A percentile compares a stretch with the other conserved stretches of the same genome.
Evolutionary conservation across 2,797 vertebrate species (phyloP).

Genomic region (Pterois miles): DNA sequence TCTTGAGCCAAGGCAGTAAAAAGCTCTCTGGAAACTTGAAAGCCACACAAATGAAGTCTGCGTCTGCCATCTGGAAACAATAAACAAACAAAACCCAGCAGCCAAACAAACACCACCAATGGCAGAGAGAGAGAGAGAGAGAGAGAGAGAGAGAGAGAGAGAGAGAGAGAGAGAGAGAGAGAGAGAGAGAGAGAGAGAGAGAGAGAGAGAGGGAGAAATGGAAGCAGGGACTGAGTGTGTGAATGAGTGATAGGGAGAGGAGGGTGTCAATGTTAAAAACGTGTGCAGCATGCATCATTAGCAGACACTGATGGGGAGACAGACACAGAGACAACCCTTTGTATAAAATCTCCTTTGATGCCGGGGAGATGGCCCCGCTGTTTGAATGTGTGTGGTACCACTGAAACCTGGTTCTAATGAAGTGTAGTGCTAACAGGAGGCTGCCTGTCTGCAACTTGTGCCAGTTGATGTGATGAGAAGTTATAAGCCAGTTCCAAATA

Average conservation of each 20-base stretch:
- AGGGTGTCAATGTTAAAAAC: slow-evolving; percentile 72
- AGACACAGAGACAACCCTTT: slow-evolving; percentile 72
- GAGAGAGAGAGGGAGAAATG: slow-evolving; percentile 15
- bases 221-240: slow-evolving; percentile 56
- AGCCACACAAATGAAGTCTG: slow-evolving; percentile 87
- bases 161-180: slow-evolving; percentile 58
- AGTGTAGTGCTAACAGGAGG: slow-evolving; percentile 79
- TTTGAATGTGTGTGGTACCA: slow-evolving; percentile 77
- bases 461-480: slow-evolving; percentile 64
- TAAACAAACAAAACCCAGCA: slow-evolving; percentile 89
- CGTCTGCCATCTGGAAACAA: slow-evolving; percentile 89
- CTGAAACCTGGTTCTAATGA: slow-evolving; percentile 84
- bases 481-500: slow-evolving; percentile 50
- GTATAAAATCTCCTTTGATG: slow-evolving; percentile 74
- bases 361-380: slow-evolving; percentile 71
- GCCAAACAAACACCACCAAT: slow-evolving; percentile 80
- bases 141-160: slow-evolving; percentile 21
- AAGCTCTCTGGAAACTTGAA: slow-evolving; percentile 89
- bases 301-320: slow-evolving; percentile 76
- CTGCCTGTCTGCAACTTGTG: slow-evolving; percentile 68
- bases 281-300: slow-evolving; percentile 77
- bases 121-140: slow-evolving; percentile 29
- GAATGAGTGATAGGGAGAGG: slow-evolving; percentile 65
- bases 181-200: slow-evolving; percentile 25
- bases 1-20: slow-evolving; percentile 87